These are phyloP conservation scores for Diarsia brunnea DNA, from an alignment of 2,888 invertebrate genomes.

Conservation along the genomic window DNA sequence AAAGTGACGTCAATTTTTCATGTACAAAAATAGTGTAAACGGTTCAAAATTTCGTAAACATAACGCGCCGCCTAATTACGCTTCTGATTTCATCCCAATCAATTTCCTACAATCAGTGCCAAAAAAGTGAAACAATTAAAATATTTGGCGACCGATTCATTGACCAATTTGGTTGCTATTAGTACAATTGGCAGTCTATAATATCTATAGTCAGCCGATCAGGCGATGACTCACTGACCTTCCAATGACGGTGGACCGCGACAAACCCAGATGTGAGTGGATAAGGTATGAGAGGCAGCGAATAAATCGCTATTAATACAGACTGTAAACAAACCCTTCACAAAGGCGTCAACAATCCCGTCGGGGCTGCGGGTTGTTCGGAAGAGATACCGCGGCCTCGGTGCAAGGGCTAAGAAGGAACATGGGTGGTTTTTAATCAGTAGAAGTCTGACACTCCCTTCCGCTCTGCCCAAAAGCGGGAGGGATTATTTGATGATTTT, in stretches of 20 bases:
- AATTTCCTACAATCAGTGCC: constrained; percentile 12
- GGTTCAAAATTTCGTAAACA: background rate
- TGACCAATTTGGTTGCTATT: constrained; percentile 11
- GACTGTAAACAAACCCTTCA: too few relatives aligned
- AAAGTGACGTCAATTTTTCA: background rate
- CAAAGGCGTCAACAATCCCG: too few relatives aligned
- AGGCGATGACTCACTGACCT: constrained; percentile 58
- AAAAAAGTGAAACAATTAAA: constrained; percentile 20
- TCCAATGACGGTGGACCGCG: constrained; percentile 40
- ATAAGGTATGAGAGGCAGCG: constrained; percentile 27
- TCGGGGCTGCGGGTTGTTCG: too few relatives aligned
- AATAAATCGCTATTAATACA: background rate
- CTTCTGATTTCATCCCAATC: background rate
- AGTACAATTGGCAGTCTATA: constrained; percentile 20
- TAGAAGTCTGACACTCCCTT: too few relatives aligned
- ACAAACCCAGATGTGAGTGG: constrained; percentile 35
- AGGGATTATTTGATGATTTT: too few relatives aligned
- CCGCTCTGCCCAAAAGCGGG: too few relatives aligned
- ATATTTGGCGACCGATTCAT: constrained; percentile 20
- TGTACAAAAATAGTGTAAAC: background rate
- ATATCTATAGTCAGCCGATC: constrained; percentile 21
- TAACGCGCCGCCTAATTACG: background rate
- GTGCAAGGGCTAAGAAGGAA: too few relatives aligned
- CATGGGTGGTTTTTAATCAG: too few relatives aligned
- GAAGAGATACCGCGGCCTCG: too few relatives aligned